Conservation (phyloP, 30 jellyfish, hydroid and myxozoan genomes). For the Clytia hemisphaerica region DNA sequence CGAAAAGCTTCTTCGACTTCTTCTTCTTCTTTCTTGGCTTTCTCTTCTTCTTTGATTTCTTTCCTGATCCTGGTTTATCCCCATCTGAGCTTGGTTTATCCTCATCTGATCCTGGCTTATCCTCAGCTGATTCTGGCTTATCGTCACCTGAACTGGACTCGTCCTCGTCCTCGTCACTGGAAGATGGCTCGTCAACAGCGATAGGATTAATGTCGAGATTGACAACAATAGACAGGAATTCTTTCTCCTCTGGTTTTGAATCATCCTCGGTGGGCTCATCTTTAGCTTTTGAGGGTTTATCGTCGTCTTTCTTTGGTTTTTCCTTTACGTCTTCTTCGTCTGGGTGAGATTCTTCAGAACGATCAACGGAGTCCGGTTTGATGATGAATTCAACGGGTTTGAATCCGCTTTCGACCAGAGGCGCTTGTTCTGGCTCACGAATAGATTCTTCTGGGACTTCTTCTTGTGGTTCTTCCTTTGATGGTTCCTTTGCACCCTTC, state of each 20-base stretch:
- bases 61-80: background rate
- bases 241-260: background rate
- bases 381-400: too few species aligned
- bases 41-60: background rate
- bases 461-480: background rate
- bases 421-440: too few species aligned
- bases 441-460: background rate
- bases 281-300: background rate
- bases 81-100: too few species aligned
- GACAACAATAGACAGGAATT: background rate
- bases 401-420: background rate
- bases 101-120: slow-evolving; percentile 1
- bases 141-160: background rate
- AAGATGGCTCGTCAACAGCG: background rate
- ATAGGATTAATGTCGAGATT: background rate
- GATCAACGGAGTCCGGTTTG: too few species aligned
- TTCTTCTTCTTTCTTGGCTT: background rate
- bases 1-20: background rate
- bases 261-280: slow-evolving; percentile 13
- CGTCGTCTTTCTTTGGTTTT: background rate
- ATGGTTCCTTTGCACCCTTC: background rate
- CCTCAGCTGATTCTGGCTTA: background rate
- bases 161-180: too few species aligned
- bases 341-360: background rate
- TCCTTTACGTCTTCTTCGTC: background rate